Percentiles rank a stretch among this genome's conserved stretches.
phyloP scores from a whole-genome alignment of 1,140 invertebrate species.

The Drosophila eugracilis region DNA sequence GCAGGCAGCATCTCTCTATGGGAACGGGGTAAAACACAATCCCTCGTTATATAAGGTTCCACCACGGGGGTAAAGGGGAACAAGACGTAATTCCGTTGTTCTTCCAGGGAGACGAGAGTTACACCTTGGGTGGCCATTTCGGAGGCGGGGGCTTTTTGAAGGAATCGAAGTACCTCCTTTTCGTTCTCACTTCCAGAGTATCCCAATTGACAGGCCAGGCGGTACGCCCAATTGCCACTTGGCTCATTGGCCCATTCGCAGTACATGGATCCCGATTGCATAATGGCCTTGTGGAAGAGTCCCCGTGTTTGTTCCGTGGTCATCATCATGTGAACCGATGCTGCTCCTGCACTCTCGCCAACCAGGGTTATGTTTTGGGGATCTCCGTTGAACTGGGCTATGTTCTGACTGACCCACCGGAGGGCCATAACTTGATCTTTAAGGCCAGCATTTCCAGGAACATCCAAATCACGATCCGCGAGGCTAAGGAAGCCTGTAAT shows the following conservation, averaged over 20 bases:
- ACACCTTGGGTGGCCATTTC: constrained; percentile 31
- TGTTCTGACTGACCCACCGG: constrained; percentile 83
- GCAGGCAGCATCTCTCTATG: constrained; percentile 63
- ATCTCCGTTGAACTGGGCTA: constrained; percentile 80
- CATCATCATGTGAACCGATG: constrained; percentile 66
- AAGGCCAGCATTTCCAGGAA: constrained; percentile 82
- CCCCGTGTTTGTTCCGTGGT: constrained; percentile 81
- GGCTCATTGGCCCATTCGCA: constrained; percentile 71
- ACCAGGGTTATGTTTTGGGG: constrained; percentile 75
- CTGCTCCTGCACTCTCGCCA: constrained; percentile 81
- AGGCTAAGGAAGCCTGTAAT: constrained; percentile 76
- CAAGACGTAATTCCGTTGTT: constrained; percentile 42
- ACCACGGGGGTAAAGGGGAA: constrained; percentile 82
- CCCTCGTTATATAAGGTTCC: constrained; percentile 72
- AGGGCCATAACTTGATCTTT: constrained; percentile 85
- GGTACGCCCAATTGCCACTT: constrained; percentile 45
- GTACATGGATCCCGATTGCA: constrained; percentile 86
- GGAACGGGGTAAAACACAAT: constrained; percentile 68
- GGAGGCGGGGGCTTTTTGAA: constrained; percentile 57
- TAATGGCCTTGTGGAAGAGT: constrained; percentile 87
- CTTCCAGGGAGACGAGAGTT: constrained; percentile 33
- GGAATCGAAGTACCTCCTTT: constrained; percentile 74
- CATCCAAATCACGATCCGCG: constrained; percentile 72
- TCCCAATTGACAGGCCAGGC: constrained; percentile 60
- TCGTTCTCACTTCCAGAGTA: constrained; percentile 80